Evolutionary conservation across 2,888 invertebrate genomes (phyloP), one percentile per base, ranked within the genome.

Genomic region (Hololepta plana): DNA sequence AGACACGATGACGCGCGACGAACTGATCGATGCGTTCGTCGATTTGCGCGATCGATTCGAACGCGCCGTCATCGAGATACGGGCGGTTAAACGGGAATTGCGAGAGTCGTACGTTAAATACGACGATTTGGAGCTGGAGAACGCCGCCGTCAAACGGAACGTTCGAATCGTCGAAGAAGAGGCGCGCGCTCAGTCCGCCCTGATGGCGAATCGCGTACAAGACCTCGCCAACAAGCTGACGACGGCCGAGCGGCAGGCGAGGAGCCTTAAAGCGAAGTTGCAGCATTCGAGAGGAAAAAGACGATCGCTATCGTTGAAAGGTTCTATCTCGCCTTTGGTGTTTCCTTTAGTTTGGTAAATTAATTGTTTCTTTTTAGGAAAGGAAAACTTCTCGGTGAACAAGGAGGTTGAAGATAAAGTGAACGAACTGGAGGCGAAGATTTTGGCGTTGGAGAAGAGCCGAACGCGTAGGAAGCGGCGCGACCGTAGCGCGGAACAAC

Each of bases 381-480:
- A 76, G 37, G 81, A 84, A 49, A 77, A 79, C 15, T 66, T 81
- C 38, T 72, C 75, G 5, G 64, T 82, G 23, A 73, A 77, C 8
- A 81, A 80, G 49, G 82, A 84, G 49, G 67, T 87, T 10, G 87
- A 87, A 50, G 76, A 79, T 34, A 85, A 85, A 49, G 60, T 85
- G 23, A 65, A 66, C n/a, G 77, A 81, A 46, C 51, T 84, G 31
- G 82, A 84, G 54, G 71, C 65, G 25, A 81, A 80, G 55, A 73
- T 82, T 24, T 62, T 68, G 28, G 61, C 69, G 34, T 49, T 80
- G 27, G 77, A 79, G 44, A 57, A 52, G 3, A 53, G 54, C 2
- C 53, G 51, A 31, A 43, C 44, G 20, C 48, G 39, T 44, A 51
- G 38, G 43, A 8, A 8, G 7, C 6, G 22, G 8, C 6, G 22